phyloP scores from a whole-genome alignment of 2,888 invertebrate species.

The Phortica okadai region DNA sequence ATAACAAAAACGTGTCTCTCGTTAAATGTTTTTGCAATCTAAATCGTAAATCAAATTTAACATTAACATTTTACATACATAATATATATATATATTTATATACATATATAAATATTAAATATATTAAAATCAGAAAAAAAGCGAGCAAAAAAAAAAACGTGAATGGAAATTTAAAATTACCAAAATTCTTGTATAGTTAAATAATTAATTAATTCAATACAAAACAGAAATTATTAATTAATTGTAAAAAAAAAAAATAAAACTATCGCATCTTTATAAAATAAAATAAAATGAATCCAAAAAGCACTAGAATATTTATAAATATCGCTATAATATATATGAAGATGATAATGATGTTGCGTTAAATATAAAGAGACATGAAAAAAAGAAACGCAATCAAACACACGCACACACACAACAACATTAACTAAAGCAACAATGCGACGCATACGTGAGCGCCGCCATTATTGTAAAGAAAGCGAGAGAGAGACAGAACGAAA shows the following conservation, averaged over 20 bases:
- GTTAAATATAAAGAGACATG: too few relatives aligned
- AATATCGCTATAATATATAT: neutral
- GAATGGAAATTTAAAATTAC: constrained; percentile 40
- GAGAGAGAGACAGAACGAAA: neutral
- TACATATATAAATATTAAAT: constrained; percentile 38
- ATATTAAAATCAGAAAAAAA: constrained; percentile 46
- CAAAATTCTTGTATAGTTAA: constrained; percentile 66
- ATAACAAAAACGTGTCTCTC: constrained; percentile 43
- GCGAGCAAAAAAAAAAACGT: neutral
- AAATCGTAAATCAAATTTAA: constrained; percentile 49
- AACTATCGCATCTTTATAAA: constrained; percentile 50
- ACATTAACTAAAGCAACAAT: neutral
- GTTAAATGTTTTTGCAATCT: constrained; percentile 56
- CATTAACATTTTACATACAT: constrained; percentile 51
- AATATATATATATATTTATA: constrained; percentile 29
- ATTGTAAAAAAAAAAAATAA: constrained; percentile 38
- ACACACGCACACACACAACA: neutral
- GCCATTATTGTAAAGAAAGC: neutral
- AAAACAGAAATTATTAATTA: constrained; percentile 46
- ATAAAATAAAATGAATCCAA: constrained; percentile 52
- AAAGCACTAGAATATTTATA: constrained; percentile 41
- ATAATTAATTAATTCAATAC: constrained; percentile 58
- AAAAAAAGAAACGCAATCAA: neutral
- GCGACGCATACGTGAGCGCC: neutral
- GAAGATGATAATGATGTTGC: neutral